These are phyloP conservation scores for Sebastiscus tertius DNA, from an alignment of 2,797 vertebrate genomes.

Conservation along the genomic window DNA sequence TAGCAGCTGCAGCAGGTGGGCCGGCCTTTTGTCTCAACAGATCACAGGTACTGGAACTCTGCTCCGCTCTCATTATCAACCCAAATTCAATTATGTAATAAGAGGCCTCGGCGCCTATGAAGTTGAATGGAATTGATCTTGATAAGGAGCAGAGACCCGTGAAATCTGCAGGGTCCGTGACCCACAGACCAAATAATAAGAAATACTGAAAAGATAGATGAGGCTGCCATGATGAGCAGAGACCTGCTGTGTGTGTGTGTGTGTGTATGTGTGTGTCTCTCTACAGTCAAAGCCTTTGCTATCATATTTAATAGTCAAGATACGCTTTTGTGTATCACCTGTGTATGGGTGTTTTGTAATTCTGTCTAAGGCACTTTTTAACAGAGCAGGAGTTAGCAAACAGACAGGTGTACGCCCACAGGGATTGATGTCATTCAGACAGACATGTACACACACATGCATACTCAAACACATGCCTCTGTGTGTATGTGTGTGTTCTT, in stretches of 20 bases:
- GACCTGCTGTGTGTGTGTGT: constrained; percentile 15
- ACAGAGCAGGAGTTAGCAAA: constrained; percentile 12
- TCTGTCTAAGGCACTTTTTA: not conserved
- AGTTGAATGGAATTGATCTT: constrained; percentile 76
- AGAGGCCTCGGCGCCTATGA: constrained; percentile 58
- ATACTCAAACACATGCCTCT: constrained; percentile 1
- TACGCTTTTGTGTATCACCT: not conserved
- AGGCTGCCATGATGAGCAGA: constrained; percentile 51
- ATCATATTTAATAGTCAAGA: constrained; percentile 19
- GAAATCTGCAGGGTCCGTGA: constrained; percentile 74
- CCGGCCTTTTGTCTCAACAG: constrained; percentile 31
- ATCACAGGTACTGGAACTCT: constrained; percentile 65
- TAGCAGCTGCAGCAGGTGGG: constrained; percentile 51
- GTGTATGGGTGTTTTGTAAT: not conserved
- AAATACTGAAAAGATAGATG: constrained; percentile 70
- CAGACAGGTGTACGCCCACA: constrained; percentile 28
- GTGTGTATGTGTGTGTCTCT: not conserved
- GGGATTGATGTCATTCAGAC: not conserved
- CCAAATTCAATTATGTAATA: constrained; percentile 78
- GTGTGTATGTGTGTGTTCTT: not conserved
- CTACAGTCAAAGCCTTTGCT: not conserved
- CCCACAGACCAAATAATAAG: constrained; percentile 76
- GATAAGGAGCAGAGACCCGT: constrained; percentile 75
- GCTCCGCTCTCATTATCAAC: constrained; percentile 68
- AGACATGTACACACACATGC: not conserved